Conservation (phyloP, 2,113 vertebrate genomes). For the Phaethon lepturus region DNA sequence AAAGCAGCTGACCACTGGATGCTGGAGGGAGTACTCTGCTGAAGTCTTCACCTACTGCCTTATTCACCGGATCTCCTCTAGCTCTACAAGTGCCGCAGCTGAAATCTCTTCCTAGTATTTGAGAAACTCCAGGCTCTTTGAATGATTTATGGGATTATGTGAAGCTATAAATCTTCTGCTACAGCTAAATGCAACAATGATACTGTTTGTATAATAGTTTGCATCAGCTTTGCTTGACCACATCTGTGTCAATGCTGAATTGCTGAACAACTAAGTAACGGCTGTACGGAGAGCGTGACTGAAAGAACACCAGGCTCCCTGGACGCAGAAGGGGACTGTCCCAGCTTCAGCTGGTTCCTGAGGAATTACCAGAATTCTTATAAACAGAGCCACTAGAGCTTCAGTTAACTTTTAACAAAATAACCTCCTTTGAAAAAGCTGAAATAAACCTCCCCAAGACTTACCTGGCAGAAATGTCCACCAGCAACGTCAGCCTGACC, state of each 20-base stretch:
- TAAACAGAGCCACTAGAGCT: background rate
- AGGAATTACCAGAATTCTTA: background rate
- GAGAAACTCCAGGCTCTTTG: conserved; percentile 32
- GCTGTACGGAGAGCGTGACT: background rate
- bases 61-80: background rate
- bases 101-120: background rate
- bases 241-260: background rate
- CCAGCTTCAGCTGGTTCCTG: background rate
- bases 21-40: background rate
- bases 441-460: accelerated
- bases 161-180: conserved; percentile 24
- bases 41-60: background rate
- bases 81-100: background rate
- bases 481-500: background rate
- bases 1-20: background rate
- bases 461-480: background rate
- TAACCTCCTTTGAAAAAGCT: background rate
- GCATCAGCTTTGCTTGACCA: background rate
- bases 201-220: conserved; percentile 6
- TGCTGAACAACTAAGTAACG: background rate
- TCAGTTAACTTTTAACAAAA: background rate
- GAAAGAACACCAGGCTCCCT: background rate
- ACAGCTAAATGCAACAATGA: background rate
- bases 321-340: background rate
- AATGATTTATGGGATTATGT: background rate